Base-by-base conservation (phyloP, 2,888 invertebrate species). In the Allophyes oxyacanthae region DNA sequence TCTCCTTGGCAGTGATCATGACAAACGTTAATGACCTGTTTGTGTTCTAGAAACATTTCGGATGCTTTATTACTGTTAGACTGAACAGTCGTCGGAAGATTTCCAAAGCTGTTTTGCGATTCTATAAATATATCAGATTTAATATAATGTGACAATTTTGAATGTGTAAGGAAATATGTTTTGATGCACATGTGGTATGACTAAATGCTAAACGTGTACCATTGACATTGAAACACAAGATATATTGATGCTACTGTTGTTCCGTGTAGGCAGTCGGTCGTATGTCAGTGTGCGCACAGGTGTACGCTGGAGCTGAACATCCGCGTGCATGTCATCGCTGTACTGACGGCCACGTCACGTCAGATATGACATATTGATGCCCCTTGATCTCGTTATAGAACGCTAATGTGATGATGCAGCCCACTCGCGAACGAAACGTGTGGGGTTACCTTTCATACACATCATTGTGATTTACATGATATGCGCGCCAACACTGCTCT, bases 1-100 rank as follows among this genome's bases (percentile, higher is more conserved):
- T 84, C 79, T 65, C 89, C 89, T 92, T 92, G 91, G 89, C 91
- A 91, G 75, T 89, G 89, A 83, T 82, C 85, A 72, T 82, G 82
- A 85, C 81, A 81, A 79, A 85, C 85, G 89, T 75, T 91, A 92
- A 90, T 88, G 89, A 91, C 84, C 88, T 82, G 74, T 71, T 79
- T 78, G 64, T 80, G 74, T 86, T 88, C 84, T 82, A 83, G 84
- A 87, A 85, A 80, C 72, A 81, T 78, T 77, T 75, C 33, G 49
- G 77, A 75, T 72, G 57, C 60, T 77, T 79, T 82, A 83, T 79
- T 74, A 70, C 65, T 69, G 54, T 46, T 50, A 43, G 32, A 60
- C 49, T 50, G 34, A 64, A 49, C 54, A 52, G 36, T 56, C 56
- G 70, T 59, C 46, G 61, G 53, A 59, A 60, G 54, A 69, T 64